These are phyloP conservation scores for Turritopsis dohrnii DNA, from an alignment of 30 jellyfish, hydroid and myxozoan species.

Conservation along the genomic window DNA sequence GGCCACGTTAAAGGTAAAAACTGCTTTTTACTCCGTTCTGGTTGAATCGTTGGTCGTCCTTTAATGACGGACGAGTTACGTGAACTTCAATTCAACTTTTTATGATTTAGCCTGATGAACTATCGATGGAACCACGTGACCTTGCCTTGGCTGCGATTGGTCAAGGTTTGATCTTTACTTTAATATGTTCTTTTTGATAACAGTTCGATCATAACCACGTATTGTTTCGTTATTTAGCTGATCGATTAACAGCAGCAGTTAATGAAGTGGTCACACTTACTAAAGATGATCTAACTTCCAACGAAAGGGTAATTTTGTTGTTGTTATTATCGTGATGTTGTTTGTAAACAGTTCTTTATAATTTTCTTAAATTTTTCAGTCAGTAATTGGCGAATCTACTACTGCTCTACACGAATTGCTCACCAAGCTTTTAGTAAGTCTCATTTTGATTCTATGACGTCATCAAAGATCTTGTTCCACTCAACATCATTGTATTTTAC, in stretches of 20 bases:
- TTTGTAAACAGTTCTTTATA: background rate
- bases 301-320: slow-evolving; percentile 19
- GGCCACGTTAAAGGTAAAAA: background rate
- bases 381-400: background rate
- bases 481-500: too few species aligned
- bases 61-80: background rate
- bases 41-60: too few species aligned
- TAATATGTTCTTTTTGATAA: background rate
- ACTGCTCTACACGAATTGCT: slow-evolving; percentile 20
- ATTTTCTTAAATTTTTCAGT: background rate
- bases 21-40: background rate
- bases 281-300: slow-evolving; percentile 6
- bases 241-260: slow-evolving; percentile 23
- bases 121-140: slow-evolving; percentile 19
- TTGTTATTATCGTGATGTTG: background rate
- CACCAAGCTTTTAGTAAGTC: slow-evolving; percentile 32
- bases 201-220: background rate
- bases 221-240: slow-evolving; percentile 2
- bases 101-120: background rate
- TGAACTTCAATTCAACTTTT: background rate
- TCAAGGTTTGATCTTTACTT: slow-evolving; percentile 18
- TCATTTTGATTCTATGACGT: too few species aligned
- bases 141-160: slow-evolving; percentile 28
- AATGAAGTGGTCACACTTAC: slow-evolving; percentile 14
- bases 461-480: too few species aligned